These are phyloP conservation scores for Gavialis gangeticus DNA, from an alignment of 2,113 vertebrate species.

Conservation along the genomic window DNA sequence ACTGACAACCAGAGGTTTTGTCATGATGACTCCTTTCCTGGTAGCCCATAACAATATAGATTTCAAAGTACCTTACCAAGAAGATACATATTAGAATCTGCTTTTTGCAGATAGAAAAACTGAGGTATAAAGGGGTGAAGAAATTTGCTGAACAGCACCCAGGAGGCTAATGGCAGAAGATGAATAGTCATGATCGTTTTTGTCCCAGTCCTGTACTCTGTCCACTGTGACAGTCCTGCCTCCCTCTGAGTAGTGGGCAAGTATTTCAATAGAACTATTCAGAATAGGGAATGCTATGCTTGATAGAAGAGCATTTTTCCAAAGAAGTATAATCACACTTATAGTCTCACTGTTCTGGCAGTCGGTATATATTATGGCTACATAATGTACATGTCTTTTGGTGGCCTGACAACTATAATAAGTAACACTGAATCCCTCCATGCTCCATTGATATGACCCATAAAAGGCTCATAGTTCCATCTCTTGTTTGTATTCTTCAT, in stretches of 20 bases:
- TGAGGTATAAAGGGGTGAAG: too few species aligned
- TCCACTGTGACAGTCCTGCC: too few species aligned
- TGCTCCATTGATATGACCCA: conserved; percentile 58
- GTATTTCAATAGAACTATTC: conserved; percentile 31
- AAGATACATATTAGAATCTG: too few species aligned
- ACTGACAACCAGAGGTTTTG: background rate
- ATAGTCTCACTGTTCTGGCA: background rate
- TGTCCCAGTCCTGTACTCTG: too few species aligned
- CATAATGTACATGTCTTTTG: conserved; percentile 43
- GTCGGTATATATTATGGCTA: background rate
- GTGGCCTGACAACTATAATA: conserved; percentile 54
- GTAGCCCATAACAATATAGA: too few species aligned
- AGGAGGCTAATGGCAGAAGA: too few species aligned
- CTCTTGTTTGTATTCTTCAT: conserved; percentile 74
- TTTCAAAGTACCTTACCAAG: too few species aligned
- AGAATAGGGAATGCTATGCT: background rate
- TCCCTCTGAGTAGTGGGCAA: background rate
- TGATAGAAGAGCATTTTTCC: conserved; percentile 2
- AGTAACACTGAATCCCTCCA: conserved; percentile 48
- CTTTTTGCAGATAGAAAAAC: too few species aligned
- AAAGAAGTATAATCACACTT: conserved; percentile 1
- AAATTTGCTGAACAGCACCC: too few species aligned
- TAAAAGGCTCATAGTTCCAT: conserved; percentile 58
- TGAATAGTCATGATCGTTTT: too few species aligned
- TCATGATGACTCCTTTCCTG: background rate